A percentile compares a stretch with the other conserved stretches of the same genome.
Evolutionary conservation across 2,797 vertebrate species (phyloP).

Genomic region (Trichosurus vulpecula): DNA sequence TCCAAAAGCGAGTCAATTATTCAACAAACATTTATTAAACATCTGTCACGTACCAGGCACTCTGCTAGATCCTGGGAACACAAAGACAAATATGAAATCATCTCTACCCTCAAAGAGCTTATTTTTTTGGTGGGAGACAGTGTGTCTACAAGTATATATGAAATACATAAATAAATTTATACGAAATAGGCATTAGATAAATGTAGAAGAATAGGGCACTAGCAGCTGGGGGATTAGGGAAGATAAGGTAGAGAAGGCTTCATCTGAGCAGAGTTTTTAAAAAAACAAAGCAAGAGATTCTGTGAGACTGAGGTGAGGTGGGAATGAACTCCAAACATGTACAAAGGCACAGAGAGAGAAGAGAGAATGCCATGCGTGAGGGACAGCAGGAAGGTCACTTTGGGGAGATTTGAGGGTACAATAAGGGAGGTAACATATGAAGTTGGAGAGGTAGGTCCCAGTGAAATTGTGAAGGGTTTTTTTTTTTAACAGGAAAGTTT

Average conservation of each 20-base stretch:
- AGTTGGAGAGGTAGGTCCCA: neutral
- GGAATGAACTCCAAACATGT: neutral
- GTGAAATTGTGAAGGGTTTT: neutral
- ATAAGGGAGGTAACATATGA: neutral
- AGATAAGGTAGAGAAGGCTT: neutral
- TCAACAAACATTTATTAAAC: neutral
- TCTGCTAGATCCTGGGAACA: neutral
- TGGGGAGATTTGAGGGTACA: neutral
- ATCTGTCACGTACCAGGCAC: neutral
- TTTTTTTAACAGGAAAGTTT: neutral
- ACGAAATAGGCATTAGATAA: neutral
- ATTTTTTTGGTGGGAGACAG: neutral
- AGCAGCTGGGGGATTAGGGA: neutral
- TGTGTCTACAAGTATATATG: neutral
- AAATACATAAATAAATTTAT: neutral
- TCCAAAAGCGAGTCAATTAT: neutral
- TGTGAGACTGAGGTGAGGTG: neutral
- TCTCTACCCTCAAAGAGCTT: neutral
- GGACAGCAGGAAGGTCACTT: neutral
- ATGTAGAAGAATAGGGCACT: neutral
- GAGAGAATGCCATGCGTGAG: neutral
- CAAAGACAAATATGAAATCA: neutral
- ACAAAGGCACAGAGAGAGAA: neutral
- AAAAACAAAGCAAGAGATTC: neutral
- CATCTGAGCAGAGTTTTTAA: neutral